These are phyloP conservation scores for Dendrolimus kikuchii DNA, from an alignment of 1,140 invertebrate genomes.

Conservation along the genomic window DNA sequence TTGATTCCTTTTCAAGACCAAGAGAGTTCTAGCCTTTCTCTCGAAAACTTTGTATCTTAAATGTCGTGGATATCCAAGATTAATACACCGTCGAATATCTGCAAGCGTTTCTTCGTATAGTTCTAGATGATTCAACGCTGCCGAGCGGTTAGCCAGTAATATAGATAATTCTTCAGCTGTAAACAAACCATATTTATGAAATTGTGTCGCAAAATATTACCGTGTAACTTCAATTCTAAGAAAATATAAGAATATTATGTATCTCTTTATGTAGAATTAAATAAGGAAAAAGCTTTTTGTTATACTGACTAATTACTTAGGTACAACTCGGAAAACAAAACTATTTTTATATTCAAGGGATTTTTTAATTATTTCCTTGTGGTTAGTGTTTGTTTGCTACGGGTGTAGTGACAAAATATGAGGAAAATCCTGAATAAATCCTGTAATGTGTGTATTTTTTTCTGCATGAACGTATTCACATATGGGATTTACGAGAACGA, in stretches of 20 bases:
- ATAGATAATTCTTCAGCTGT: constrained; percentile 79
- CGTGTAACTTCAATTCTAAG: neutral
- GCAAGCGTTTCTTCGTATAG: constrained; percentile 77
- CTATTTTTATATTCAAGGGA: too few species aligned
- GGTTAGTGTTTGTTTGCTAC: too few species aligned
- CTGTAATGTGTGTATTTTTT: too few species aligned
- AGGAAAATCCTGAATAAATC: too few species aligned
- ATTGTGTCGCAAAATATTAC: neutral
- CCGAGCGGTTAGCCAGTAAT: constrained; percentile 89
- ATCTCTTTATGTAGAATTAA: constrained; percentile 4
- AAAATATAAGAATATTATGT: neutral
- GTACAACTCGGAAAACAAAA: too few species aligned
- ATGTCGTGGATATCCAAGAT: constrained; percentile 81
- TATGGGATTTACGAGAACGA: neutral
- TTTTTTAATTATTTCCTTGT: too few species aligned
- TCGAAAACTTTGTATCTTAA: constrained; percentile 85
- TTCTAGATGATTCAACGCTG: constrained; percentile 86
- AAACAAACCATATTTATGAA: constrained; percentile 11
- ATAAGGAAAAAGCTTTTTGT: constrained; percentile 6
- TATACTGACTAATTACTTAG: too few species aligned
- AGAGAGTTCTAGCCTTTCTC: constrained; percentile 82
- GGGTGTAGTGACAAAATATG: too few species aligned
- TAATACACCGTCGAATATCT: constrained; percentile 82
- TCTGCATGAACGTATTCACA: too few species aligned
- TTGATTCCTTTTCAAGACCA: constrained; percentile 80